Base-by-base conservation (phyloP, 2,888 invertebrate genomes). In the Barypeithes pellucidus region DNA sequence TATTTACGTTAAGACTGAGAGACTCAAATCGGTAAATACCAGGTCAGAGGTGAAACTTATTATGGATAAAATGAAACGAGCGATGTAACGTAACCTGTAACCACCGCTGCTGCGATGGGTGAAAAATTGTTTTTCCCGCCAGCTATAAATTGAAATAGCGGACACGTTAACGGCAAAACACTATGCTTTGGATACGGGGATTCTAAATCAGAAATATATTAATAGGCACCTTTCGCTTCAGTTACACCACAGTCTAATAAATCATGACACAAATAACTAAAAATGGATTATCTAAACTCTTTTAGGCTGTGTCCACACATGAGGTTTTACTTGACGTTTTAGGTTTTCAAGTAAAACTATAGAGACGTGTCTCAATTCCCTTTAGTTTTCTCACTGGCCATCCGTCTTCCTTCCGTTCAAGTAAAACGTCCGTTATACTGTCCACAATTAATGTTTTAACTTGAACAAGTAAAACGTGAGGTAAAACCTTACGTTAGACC, bases 1-100 rank as follows among this genome's bases (percentile, higher is more conserved):
- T 73, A 73, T 68, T 73, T 73, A 65, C 68, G 68, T 59, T 47
- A 20, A 68, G 68, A 67, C 50, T 47, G 29, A 68, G 68, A 67
- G 52, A 45, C 67, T 59, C 62, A 61, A 61, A 74, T 67, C 70
- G 61, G 66, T 67, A 74, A 74, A 74, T 74, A 74, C 39, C 74
- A 63, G 74, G 74, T 67, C 74, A 73, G 57, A 73, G 73, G 73
- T 73, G 73, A 73, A 66, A 47, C 73, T 70, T 68, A 73, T 73
- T 73, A 73, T 65, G 68, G 67, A 39, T 59, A 66, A n/a, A n/a
- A 73, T 60, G 69, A 33, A 73, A 60, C 69, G 20, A 68, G 29
- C 59, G 68, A 62, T 60, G 70, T 33, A 73, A 73, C 62, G 39
- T 41, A 63, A 62, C 33, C 62, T 54, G 39, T 41, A 69, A 62